Evolutionary conservation across 1,140 invertebrate species (phyloP), one percentile per base, ranked within the genome.

Genomic region (Plodia interpunctella): DNA sequence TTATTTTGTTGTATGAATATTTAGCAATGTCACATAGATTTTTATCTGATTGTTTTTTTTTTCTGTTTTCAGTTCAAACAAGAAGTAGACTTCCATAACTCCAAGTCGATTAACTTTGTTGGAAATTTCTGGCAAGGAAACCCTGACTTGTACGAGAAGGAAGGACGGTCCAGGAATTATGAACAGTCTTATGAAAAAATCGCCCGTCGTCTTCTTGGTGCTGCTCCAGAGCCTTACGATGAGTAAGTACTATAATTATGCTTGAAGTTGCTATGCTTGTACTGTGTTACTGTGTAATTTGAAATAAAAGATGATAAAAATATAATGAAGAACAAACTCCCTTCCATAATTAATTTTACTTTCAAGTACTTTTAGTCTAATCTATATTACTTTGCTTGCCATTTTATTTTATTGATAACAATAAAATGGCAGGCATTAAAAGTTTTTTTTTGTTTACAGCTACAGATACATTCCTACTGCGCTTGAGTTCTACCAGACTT

Each of bases 111-210:
- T 53, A 91, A 94, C 72, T 90, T 91, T 55, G 88, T 96, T 35
- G 94, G 92, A 28, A 93, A 95, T 72, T 83, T 94, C 52, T 92
- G 95, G 68, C 93, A 95, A 90, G 91, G 91, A 6, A 95, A 94
- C 70, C 80, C 85, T 15, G 93, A 95, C 62, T 91, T 92, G 5
- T 90, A 90, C 62, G 93, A 94, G 70, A 79, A 80, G 21, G 79
- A 89, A 59, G 93, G 89, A 71, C 94, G 93, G 49, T 17, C 13
- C 4, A 74, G 91, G 38, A 85, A 90, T 63, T 87, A 90, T 68
- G 91, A 90, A 60, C 90, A 89, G 58, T 92, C 91, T 57, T 92
- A 92, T 65, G 91, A 91, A 71, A 60, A 86, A 49, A 82, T 82
- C 60, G 78, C 86, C 32, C 90, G 90, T 68, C 89, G 80, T 68